Percentiles rank a stretch among this genome's conserved stretches.
These are phyloP conservation scores for Etheostoma perlongum DNA, from an alignment of 2,797 vertebrate species.

Conservation along the genomic window DNA sequence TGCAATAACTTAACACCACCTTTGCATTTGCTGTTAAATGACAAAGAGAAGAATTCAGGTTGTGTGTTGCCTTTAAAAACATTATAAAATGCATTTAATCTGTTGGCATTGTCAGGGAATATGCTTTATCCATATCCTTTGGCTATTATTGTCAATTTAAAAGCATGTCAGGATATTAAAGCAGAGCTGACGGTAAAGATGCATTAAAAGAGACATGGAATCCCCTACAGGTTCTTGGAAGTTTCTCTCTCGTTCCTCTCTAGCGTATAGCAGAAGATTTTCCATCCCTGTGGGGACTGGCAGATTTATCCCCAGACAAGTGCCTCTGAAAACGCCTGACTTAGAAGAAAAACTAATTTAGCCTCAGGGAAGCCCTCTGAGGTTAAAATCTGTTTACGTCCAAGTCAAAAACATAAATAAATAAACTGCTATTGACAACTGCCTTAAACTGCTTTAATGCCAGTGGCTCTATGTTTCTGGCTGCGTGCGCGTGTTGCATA, in stretches of 20 bases:
- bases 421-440: conserved; percentile 46
- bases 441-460: conserved; percentile 45
- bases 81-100: neutral
- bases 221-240: conserved; percentile 16
- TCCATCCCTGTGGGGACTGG: conserved; percentile 45
- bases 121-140: conserved; percentile 3
- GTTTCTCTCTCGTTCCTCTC: conserved; percentile 14
- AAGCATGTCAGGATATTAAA: neutral
- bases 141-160: conserved; percentile 8
- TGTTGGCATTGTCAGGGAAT: conserved; percentile 1
- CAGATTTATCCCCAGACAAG: conserved; percentile 59
- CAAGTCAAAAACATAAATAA: conserved; percentile 14
- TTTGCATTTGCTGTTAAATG: too few species aligned
- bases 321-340: conserved; percentile 46
- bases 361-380: conserved; percentile 59
- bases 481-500: conserved; percentile 33
- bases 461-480: conserved; percentile 42
- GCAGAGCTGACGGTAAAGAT: conserved; percentile 29
- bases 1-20: too few species aligned
- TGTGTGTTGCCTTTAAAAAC: neutral
- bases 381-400: conserved; percentile 63
- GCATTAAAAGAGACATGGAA: conserved; percentile 17
- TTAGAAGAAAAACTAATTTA: conserved; percentile 60
- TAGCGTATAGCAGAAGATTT: conserved; percentile 52
- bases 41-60: neutral